Evolutionary conservation across 2,888 invertebrate species (phyloP).

Genomic region (Aproaerema taeniolella): DNA sequence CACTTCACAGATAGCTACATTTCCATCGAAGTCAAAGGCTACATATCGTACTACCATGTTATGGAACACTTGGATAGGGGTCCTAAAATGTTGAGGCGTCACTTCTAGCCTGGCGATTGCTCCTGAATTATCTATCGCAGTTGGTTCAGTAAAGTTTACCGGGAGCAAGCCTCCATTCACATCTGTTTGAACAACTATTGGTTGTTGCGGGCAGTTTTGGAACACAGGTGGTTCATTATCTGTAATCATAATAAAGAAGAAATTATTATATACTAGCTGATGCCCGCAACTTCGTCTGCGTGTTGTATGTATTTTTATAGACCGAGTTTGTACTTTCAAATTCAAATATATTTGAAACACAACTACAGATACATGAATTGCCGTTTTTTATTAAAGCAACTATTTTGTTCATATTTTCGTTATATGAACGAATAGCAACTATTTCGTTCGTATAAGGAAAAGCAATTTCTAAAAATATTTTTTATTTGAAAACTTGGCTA

Average conservation of each 20-base stretch:
- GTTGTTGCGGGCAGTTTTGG: slow-evolving; percentile 96
- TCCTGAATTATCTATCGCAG: slow-evolving; percentile 96
- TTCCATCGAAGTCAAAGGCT: slow-evolving; percentile 98
- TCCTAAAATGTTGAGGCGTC: slow-evolving; percentile 93
- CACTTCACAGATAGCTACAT: slow-evolving; percentile 97
- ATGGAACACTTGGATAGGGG: slow-evolving; percentile 91
- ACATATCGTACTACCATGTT: slow-evolving; percentile 96
- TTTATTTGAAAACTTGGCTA: too few relatives aligned
- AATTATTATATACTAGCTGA: too few relatives aligned
- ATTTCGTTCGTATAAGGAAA: too few relatives aligned
- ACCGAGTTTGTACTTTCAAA: too few relatives aligned
- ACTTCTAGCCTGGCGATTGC: slow-evolving; percentile 95
- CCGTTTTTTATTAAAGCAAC: too few relatives aligned
- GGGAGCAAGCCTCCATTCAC: slow-evolving; percentile 92
- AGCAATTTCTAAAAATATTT: too few relatives aligned
- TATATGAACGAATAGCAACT: too few relatives aligned
- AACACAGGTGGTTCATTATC: slow-evolving; percentile 98
- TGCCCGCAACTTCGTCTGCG: too few relatives aligned
- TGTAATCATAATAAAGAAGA: slow-evolving; percentile 45
- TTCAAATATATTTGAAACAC: too few relatives aligned
- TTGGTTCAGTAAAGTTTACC: slow-evolving; percentile 95
- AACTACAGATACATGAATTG: too few relatives aligned
- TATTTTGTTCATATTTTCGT: too few relatives aligned
- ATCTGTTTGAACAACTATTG: slow-evolving; percentile 92
- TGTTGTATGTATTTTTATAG: too few relatives aligned